These are phyloP conservation scores for Pontoporia blainvillei DNA, from an alignment of 2,113 vertebrate species.

Conservation along the genomic window DNA sequence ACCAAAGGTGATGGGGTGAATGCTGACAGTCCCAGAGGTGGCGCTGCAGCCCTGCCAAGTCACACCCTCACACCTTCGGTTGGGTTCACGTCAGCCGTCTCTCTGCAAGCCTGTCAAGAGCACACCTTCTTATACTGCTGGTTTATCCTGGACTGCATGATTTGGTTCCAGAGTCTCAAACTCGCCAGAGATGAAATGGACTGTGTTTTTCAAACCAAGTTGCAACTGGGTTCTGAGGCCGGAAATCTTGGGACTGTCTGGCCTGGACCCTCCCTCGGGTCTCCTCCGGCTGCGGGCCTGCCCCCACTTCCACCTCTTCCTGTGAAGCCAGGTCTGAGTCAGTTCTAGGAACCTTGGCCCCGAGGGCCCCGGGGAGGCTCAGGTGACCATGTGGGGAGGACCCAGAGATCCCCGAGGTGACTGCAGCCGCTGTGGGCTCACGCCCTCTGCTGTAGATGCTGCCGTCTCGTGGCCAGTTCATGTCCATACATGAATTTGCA, in stretches of 20 bases:
- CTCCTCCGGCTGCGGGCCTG: background rate
- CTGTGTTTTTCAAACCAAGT: background rate
- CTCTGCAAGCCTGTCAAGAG: background rate
- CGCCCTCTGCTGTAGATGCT: too few relatives aligned
- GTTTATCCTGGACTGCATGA: background rate
- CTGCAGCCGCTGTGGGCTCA: background rate
- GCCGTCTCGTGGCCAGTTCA: background rate
- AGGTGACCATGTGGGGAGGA: background rate
- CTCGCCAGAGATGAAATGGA: background rate
- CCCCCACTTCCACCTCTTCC: background rate
- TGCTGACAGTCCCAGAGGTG: background rate
- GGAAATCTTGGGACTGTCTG: background rate
- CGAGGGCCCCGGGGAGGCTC: background rate
- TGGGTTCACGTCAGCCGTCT: background rate
- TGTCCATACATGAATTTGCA: background rate
- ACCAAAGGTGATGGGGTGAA: background rate
- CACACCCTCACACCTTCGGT: background rate
- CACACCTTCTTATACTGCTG: rapidly evolving
- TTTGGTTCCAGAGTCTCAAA: background rate
- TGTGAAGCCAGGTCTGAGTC: background rate
- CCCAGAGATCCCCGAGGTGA: background rate
- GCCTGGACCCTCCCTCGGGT: background rate
- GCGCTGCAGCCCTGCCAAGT: background rate
- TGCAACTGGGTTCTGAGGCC: background rate
- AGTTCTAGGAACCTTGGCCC: background rate